Conservation (phyloP, 2,113 vertebrate genomes). For the Actenoides lindsayi region DNA sequence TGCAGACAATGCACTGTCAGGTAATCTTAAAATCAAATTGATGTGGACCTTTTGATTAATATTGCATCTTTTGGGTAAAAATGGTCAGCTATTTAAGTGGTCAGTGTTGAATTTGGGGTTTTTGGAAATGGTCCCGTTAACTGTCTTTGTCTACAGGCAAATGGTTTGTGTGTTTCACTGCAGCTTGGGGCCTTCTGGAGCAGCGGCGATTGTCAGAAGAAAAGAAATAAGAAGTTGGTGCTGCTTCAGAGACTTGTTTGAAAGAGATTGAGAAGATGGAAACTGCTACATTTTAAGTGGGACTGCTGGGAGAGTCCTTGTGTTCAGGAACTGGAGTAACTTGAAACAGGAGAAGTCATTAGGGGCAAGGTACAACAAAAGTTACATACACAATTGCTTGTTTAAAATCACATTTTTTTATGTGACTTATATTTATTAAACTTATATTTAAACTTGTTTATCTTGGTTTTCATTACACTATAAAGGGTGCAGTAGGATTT, state of each 20-base stretch:
- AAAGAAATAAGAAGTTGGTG: not conserved
- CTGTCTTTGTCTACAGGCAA: not conserved
- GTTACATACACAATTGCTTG: not conserved
- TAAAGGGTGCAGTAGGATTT: not conserved
- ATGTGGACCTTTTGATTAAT: not conserved
- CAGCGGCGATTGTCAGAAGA: not conserved
- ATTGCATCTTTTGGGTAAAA: not conserved
- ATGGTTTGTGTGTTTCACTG: not conserved
- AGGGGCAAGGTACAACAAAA: not conserved
- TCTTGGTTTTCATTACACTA: not conserved
- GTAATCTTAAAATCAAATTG: not conserved
- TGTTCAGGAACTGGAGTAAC: not conserved
- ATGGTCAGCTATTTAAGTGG: not conserved
- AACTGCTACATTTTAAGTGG: not conserved
- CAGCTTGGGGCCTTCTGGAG: not conserved
- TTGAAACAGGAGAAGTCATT: not conserved
- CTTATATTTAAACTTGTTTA: not conserved
- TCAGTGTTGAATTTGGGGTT: not conserved
- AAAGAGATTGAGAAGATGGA: not conserved
- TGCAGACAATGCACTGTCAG: constrained; percentile 22
- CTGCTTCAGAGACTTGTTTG: not conserved
- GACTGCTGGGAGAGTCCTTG: not conserved
- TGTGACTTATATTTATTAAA: not conserved
- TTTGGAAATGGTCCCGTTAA: not conserved
- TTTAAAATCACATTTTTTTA: not conserved